Evolutionary conservation across 2,888 invertebrate species (phyloP).

Genomic region (Sphaeridia pumilis): DNA sequence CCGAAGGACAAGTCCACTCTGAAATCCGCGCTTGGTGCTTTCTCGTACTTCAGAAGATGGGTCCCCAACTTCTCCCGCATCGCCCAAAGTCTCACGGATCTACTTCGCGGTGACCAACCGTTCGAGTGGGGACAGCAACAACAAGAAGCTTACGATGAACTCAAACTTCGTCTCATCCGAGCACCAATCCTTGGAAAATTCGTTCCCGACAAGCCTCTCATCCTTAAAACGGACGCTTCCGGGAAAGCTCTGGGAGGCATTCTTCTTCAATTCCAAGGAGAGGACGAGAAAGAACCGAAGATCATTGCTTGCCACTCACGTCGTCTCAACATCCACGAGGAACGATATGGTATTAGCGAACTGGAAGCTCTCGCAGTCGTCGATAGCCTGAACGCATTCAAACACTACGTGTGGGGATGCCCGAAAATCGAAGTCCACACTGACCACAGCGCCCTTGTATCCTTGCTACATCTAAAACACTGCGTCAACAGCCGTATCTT

Average conservation of each 20-base stretch:
- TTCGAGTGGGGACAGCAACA: no score
- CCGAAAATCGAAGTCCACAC: not conserved
- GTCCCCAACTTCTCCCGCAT: no score
- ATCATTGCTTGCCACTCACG: not conserved
- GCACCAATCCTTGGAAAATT: not conserved
- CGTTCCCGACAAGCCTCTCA: not conserved
- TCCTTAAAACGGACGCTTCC: not conserved
- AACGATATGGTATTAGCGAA: not conserved
- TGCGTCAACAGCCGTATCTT: not conserved
- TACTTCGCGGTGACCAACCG: no score
- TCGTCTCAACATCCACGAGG: not conserved
- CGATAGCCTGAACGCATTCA: not conserved
- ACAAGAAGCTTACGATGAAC: not conserved
- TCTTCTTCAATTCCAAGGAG: not conserved
- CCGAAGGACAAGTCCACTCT: no score
- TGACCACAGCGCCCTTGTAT: not conserved
- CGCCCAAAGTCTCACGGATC: no score
- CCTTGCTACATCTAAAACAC: not conserved
- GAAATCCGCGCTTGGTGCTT: no score
- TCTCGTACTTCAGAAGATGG: no score
- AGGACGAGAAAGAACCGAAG: not conserved
- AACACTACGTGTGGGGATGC: not conserved
- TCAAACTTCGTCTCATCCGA: not conserved
- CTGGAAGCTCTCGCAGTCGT: not conserved
- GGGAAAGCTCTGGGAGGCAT: not conserved